Conservation (phyloP, 2,888 invertebrate genomes). For the Microplitis deprimator region DNA sequence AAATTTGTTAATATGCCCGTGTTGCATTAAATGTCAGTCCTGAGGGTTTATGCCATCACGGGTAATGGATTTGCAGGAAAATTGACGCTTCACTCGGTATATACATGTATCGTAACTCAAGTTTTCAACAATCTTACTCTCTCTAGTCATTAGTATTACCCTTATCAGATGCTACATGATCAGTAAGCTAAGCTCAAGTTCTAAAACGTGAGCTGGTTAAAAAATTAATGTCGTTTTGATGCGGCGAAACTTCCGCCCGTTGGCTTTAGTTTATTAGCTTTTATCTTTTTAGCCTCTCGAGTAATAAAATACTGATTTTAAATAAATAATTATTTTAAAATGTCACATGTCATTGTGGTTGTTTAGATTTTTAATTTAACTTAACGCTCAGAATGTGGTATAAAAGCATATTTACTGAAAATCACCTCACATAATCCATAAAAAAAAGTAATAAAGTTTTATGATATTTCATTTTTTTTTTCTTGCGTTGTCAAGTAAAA, state of each 20-base stretch:
- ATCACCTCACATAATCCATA: neutral
- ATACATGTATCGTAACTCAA: neutral
- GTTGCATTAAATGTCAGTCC: neutral
- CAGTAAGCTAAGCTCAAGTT: too few relatives aligned
- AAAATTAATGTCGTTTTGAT: too few relatives aligned
- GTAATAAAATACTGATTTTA: too few relatives aligned
- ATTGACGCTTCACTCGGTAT: neutral
- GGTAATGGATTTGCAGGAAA: neutral
- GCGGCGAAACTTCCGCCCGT: too few relatives aligned
- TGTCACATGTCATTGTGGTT: too few relatives aligned
- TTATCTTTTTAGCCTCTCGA: too few relatives aligned
- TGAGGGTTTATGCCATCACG: neutral
- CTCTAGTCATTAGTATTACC: too few relatives aligned
- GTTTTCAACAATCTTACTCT: neutral
- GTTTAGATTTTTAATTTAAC: too few relatives aligned
- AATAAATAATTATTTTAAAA: too few relatives aligned
- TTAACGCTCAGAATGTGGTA: neutral
- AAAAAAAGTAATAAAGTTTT: neutral
- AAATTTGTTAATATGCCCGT: neutral
- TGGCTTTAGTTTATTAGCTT: too few relatives aligned
- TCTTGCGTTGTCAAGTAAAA: neutral
- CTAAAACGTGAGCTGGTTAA: too few relatives aligned
- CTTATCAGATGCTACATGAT: too few relatives aligned
- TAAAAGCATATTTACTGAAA: neutral
- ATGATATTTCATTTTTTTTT: slow-evolving; percentile 1